Conservation (phyloP, 2,113 vertebrate species). For the Sitta europaea region DNA sequence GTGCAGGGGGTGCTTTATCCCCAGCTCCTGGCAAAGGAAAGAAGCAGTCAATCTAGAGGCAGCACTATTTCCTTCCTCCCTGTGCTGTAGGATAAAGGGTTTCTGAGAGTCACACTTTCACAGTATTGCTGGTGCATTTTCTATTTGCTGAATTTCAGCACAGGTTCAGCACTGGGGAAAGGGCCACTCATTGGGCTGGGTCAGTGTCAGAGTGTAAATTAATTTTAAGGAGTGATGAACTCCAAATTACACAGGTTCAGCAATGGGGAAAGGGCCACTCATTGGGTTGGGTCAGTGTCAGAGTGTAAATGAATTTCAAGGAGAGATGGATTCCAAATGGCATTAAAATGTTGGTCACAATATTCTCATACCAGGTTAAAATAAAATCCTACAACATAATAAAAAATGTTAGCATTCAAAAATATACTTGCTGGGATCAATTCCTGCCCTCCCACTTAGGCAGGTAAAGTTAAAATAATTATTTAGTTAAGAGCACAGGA, state of each 20-base stretch:
- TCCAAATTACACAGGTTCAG: not conserved
- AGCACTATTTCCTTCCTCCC: not conserved
- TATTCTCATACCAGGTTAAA: not conserved
- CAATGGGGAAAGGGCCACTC: not conserved
- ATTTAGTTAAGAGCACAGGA: not conserved
- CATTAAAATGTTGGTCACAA: not conserved
- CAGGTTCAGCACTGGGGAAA: not conserved
- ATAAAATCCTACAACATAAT: not conserved
- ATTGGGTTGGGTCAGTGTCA: not conserved
- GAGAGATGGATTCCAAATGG: not conserved
- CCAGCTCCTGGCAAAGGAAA: slow-evolving; percentile 83
- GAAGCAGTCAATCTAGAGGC: not conserved
- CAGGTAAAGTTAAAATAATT: not conserved
- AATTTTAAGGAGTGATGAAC: not conserved
- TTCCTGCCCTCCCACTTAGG: not conserved
- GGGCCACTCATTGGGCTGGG: no score
- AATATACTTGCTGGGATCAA: not conserved
- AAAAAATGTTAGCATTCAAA: not conserved
- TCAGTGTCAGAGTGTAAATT: not conserved
- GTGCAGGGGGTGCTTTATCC: slow-evolving; percentile 92
- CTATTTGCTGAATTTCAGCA: not conserved
- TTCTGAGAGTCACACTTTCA: not conserved
- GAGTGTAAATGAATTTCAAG: not conserved
- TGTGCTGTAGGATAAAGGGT: not conserved
- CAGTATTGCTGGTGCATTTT: not conserved